Conservation (phyloP, 2,888 invertebrate species). For the Euclidia mi region DNA sequence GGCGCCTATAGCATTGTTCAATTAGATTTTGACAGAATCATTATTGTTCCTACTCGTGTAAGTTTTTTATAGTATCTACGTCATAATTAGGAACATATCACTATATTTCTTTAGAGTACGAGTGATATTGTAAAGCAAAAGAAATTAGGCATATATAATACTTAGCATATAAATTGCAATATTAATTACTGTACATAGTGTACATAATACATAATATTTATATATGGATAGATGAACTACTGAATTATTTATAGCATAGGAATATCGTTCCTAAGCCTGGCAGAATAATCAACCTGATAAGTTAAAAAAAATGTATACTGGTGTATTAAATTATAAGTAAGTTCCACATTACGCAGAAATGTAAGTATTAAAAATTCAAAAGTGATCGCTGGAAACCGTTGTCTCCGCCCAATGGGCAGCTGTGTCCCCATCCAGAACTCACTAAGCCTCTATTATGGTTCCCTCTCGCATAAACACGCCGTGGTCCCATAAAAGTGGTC, state of each 20-base stretch:
- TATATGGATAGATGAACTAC: slow-evolving; percentile 13
- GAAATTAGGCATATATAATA: too few species aligned
- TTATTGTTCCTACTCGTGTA: too few species aligned
- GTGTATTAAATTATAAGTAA: slow-evolving; percentile 35
- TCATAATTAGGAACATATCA: too few species aligned
- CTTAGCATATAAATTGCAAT: neutral
- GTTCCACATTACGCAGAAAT: slow-evolving; percentile 57
- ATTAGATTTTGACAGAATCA: neutral
- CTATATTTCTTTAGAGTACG: too few species aligned
- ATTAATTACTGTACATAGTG: neutral
- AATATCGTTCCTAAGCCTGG: slow-evolving; percentile 18
- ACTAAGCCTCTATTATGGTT: slow-evolving; percentile 78
- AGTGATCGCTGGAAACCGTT: slow-evolving; percentile 69
- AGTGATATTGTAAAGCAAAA: too few species aligned
- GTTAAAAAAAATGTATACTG: slow-evolving; percentile 33
- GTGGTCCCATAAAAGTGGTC: slow-evolving; percentile 73
- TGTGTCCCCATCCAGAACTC: slow-evolving; percentile 71
- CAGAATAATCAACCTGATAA: slow-evolving; percentile 12
- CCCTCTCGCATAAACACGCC: slow-evolving; percentile 71
- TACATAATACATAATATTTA: slow-evolving; percentile 9
- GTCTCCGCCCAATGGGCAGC: slow-evolving; percentile 77
- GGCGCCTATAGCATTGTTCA: neutral
- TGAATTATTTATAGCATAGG: slow-evolving; percentile 29
- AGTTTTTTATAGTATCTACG: too few species aligned
- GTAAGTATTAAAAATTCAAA: slow-evolving; percentile 76